phyloP scores from a whole-genome alignment of 2,888 invertebrate species.

The Netelia inedita region DNA sequence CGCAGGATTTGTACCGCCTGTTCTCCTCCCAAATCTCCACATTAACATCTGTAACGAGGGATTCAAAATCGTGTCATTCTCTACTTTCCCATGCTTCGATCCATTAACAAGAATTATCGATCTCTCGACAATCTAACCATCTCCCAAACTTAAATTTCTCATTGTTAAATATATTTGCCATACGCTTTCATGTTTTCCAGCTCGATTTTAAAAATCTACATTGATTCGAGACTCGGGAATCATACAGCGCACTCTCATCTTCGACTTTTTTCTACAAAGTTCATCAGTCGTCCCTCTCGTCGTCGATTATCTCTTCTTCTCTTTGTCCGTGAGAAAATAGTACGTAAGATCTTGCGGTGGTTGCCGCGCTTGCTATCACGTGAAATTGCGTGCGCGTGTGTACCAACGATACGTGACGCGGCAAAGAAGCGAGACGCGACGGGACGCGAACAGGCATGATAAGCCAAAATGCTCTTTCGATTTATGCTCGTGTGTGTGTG shows the following conservation, averaged over 20 bases:
- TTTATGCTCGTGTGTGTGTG: neutral
- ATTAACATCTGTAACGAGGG: too few relatives aligned
- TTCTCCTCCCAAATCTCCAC: neutral
- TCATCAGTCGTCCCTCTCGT: constrained; percentile 36
- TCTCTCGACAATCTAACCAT: too few relatives aligned
- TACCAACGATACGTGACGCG: neutral
- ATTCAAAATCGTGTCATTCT: too few relatives aligned
- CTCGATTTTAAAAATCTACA: neutral
- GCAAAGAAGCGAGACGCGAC: constrained; percentile 1
- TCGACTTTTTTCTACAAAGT: constrained; percentile 20
- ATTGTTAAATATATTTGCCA: too few relatives aligned
- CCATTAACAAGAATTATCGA: too few relatives aligned
- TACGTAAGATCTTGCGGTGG: neutral
- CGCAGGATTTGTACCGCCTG: neutral
- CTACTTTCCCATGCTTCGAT: too few relatives aligned
- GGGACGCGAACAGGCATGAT: constrained; percentile 6
- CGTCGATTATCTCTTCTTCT: constrained; percentile 30
- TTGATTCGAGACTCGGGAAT: neutral
- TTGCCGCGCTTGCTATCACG: constrained; percentile 50
- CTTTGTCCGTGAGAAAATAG: constrained; percentile 53
- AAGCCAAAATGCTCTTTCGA: neutral
- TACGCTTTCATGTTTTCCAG: too few relatives aligned
- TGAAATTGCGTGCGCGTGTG: constrained; percentile 52
- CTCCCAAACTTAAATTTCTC: too few relatives aligned
- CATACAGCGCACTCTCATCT: constrained; percentile 3